Evolutionary conservation across 2,797 vertebrate species (phyloP), one percentile per base, ranked within the genome.

Genomic region (Perodicticus potto): DNA sequence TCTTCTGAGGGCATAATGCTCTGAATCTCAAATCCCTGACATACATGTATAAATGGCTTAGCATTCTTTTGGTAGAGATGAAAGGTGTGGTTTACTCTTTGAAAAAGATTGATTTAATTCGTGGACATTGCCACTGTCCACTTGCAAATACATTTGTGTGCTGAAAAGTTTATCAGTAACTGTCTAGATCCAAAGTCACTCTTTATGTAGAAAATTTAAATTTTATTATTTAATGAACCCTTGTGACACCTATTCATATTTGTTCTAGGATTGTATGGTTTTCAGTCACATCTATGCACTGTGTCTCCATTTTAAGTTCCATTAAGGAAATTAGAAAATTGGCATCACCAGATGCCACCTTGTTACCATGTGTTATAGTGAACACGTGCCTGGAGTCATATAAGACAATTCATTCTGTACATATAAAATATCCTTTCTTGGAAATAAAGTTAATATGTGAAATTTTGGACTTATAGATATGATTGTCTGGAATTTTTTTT

Each of bases 91-190:
- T 78, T 91, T 93, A 63, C 37, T 55, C 34, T 89, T 96, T 88
- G 61, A 43, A 90, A 89, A 90, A 59, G 20, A 74, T 20, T 74
- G 55, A 70, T 85, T 93, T 93, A 57, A 27, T 92, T 96, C 34
- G 29, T 87, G 19, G 53, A 55, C 10, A n/a, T 22, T 92, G 57
- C 17, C 43, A 8, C 32, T 61, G 37, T 69, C 23, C 5, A 69
- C 45, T 88, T 81, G n/a, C 14, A 73, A 59, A 76, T 78, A 2
- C 20, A 53, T 89, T 63, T 85, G 7, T 69, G 34, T 86, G 17
- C 16, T 27, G 7, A 78, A 70, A 45, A 76, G 12, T 0, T 25
- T 93, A n/a, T 34, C 37, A 32, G 12, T 77, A 77, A 76, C 63
- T 22, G 93, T 76, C 82, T 77, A 91, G 59, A 20, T 72, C 43